Conservation (phyloP, 2,113 vertebrate species). For the Tupaia chinensis region DNA sequence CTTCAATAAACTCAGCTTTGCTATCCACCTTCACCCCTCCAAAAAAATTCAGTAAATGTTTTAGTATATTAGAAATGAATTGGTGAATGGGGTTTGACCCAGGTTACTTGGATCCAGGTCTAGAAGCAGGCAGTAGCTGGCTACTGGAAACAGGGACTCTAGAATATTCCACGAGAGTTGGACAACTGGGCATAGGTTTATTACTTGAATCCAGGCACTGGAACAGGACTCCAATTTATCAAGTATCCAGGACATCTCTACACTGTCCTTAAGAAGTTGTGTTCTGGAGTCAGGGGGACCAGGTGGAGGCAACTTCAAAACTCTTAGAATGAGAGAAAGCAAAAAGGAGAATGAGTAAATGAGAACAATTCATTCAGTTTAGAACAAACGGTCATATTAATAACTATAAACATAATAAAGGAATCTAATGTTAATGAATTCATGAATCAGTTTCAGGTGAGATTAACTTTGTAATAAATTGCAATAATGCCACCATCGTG, state of each 20-base stretch:
- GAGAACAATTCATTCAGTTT: background rate
- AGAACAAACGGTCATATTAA: constrained; percentile 12
- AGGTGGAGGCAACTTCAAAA: background rate
- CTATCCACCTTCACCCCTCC: too few relatives aligned
- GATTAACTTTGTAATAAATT: background rate
- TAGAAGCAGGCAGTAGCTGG: background rate
- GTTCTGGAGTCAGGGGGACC: background rate
- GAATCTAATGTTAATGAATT: constrained; percentile 46
- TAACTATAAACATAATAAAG: background rate
- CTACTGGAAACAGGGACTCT: background rate
- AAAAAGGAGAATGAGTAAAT: background rate
- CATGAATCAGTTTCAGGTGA: background rate
- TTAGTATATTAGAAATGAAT: background rate
- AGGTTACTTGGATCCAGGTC: background rate
- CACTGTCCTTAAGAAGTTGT: background rate
- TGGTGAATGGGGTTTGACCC: background rate
- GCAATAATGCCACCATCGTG: too few relatives aligned
- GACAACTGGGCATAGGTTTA: background rate
- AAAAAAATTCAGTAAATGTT: background rate
- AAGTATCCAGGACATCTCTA: background rate
- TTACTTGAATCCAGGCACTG: background rate
- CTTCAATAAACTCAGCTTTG: too few relatives aligned
- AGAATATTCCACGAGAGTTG: background rate
- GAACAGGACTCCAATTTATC: background rate
- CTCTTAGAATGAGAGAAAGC: background rate